These are phyloP conservation scores for Gulo gulo DNA, from an alignment of 2,113 vertebrate species.

Conservation along the genomic window DNA sequence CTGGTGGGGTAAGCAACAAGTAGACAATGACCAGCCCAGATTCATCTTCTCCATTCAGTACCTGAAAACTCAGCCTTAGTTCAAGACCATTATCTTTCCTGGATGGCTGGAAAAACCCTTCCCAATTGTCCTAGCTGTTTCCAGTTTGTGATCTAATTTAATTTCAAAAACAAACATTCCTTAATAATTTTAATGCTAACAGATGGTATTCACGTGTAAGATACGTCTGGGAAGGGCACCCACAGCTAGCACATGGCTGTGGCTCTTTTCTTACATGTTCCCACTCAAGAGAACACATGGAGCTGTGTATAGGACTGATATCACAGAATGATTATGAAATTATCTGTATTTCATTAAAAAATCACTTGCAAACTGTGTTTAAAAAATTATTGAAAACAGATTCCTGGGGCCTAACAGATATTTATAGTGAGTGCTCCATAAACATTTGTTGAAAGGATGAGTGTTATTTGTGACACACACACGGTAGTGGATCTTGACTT, in stretches of 20 bases:
- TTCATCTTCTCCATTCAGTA: neutral
- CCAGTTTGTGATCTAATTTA: neutral
- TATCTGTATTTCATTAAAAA: conserved; percentile 24
- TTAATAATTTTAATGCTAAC: neutral
- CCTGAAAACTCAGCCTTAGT: neutral
- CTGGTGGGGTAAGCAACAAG: neutral
- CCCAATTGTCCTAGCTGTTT: neutral
- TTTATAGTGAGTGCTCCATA: neutral
- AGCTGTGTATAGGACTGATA: neutral
- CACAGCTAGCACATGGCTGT: neutral
- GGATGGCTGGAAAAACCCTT: neutral
- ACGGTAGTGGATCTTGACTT: neutral
- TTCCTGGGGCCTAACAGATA: neutral
- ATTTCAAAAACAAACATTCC: neutral
- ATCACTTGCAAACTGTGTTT: neutral
- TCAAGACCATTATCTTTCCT: neutral
- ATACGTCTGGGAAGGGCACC: neutral
- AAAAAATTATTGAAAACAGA: neutral
- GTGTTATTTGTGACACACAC: neutral
- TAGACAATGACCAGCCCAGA: neutral
- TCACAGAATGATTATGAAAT: neutral
- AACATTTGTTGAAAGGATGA: neutral
- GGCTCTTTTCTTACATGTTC: neutral
- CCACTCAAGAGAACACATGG: neutral
- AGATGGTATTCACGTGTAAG: neutral